Evolutionary conservation across 2,113 vertebrate genomes (phyloP).

Genomic region (Pedetes capensis): DNA sequence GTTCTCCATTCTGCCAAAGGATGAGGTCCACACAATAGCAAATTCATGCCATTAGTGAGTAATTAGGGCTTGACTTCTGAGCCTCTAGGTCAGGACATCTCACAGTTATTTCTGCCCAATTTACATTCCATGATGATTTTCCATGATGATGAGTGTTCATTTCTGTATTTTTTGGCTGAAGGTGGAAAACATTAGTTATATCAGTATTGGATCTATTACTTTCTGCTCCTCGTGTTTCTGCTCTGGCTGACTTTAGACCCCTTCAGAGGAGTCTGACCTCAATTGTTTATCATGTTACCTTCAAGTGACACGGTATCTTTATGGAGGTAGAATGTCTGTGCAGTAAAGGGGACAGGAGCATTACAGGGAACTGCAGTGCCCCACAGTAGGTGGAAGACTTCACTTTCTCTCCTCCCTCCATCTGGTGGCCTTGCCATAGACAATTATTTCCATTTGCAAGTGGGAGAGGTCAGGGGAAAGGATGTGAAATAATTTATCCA

Average conservation of each 20-base stretch:
- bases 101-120: neutral
- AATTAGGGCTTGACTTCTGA: neutral
- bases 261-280: neutral
- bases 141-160: neutral
- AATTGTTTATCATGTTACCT: neutral
- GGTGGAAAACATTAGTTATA: neutral
- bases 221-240: neutral
- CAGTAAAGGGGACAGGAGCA: rapidly evolving
- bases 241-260: too few species aligned
- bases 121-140: neutral
- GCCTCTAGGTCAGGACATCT: neutral
- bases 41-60: neutral
- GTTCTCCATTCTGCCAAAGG: neutral
- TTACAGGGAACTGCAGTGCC: neutral
- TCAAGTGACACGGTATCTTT: neutral
- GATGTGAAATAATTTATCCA: neutral
- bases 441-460: neutral
- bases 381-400: rapidly evolving
- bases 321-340: neutral
- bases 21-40: rapidly evolving
- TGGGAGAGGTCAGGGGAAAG: neutral
- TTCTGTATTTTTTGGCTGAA: neutral
- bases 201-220: neutral
- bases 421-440: neutral
- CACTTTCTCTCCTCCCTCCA: rapidly evolving